Conservation (phyloP, 2,888 invertebrate species). For the Chaetoderma sp. region DNA sequence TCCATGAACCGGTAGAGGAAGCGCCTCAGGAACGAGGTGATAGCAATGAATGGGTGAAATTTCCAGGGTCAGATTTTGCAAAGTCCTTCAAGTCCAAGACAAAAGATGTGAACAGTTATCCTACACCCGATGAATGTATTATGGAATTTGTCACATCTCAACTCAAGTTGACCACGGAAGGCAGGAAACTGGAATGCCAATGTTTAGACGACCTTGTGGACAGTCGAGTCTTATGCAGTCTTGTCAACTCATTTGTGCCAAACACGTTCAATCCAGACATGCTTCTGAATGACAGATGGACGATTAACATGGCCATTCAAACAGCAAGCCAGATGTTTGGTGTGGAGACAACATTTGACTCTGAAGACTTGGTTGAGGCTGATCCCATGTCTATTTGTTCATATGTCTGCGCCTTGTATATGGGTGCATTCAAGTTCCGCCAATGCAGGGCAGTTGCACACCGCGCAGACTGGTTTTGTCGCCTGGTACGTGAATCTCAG, state of each 20-base stretch:
- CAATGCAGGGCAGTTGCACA: constrained; percentile 61
- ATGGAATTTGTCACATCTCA: constrained; percentile 65
- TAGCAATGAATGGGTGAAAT: constrained; percentile 47
- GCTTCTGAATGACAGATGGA: constrained; percentile 68
- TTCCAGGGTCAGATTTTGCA: constrained; percentile 59
- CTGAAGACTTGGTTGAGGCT: constrained; percentile 67
- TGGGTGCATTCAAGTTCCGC: constrained; percentile 66
- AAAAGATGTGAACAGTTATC: constrained; percentile 48
- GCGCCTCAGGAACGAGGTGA: no score
- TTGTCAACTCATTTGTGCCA: constrained; percentile 67
- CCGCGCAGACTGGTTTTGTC: constrained; percentile 57
- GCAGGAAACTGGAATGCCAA: no score
- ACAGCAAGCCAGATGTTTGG: constrained; percentile 66
- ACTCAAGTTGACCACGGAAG: no score
- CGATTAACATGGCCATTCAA: constrained; percentile 62
- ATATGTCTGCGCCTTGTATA: constrained; percentile 66
- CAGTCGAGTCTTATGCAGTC: constrained; percentile 65
- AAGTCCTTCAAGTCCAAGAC: constrained; percentile 60
- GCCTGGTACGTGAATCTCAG: constrained; percentile 53
- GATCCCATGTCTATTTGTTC: constrained; percentile 64
- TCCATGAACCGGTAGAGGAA: no score
- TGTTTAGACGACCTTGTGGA: constrained; percentile 65
- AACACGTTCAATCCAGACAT: constrained; percentile 67
- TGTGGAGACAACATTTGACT: constrained; percentile 63
- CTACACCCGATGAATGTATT: constrained; percentile 60